These are phyloP conservation scores for Apotomis turbidana DNA, from an alignment of 2,888 invertebrate species.

Conservation along the genomic window DNA sequence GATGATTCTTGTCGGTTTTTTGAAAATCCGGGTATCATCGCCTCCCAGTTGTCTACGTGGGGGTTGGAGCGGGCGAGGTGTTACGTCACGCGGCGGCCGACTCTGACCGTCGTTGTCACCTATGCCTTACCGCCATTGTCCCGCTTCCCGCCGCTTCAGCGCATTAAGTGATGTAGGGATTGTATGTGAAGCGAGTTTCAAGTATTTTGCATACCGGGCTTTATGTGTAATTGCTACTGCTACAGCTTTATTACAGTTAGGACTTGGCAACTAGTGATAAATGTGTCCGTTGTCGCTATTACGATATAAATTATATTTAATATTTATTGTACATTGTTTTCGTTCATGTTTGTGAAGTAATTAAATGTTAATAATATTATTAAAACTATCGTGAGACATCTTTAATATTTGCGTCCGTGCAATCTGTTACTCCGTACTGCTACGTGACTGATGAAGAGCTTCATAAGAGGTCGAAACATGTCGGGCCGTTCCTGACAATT, in stretches of 20 bases:
- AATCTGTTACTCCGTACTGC: no score
- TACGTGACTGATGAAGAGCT: no score
- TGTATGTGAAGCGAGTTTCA: constrained; percentile 17
- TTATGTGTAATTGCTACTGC: constrained; percentile 28
- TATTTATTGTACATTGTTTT: not conserved
- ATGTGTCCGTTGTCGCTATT: not conserved
- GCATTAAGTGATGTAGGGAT: constrained; percentile 18
- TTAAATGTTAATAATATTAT: no score
- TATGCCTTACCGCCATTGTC: constrained; percentile 21
- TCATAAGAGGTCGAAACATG: no score
- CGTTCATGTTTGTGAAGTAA: no score
- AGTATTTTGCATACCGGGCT: constrained; percentile 29
- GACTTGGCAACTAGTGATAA: not conserved
- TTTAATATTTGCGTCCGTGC: no score
- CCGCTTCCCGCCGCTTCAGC: constrained; percentile 4
- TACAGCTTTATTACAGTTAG: constrained; percentile 20
- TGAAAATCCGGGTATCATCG: constrained; percentile 2
- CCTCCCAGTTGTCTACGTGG: no score
- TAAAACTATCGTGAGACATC: no score
- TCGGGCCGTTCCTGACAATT: no score
- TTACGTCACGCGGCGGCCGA: constrained; percentile 13
- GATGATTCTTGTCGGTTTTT: constrained; percentile 10
- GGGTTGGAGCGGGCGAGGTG: no score
- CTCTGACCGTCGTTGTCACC: constrained; percentile 23
- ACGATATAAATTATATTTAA: no score